Base-by-base conservation (phyloP, 2,113 vertebrate genomes). In the Podarcis raffonei region DNA sequence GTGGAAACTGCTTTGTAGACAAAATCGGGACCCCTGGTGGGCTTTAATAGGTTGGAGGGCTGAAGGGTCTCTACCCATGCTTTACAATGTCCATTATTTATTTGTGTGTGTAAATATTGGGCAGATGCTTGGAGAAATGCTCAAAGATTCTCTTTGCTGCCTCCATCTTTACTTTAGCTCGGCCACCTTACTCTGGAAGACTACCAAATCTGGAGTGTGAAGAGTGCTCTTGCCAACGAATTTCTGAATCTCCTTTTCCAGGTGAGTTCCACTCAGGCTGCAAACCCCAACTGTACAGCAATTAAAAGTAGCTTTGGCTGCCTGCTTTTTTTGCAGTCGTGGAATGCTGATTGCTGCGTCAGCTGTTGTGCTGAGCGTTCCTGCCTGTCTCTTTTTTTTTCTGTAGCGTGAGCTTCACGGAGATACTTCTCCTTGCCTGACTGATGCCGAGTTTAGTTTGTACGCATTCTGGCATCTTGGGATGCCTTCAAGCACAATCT, bases 151-250 rank as follows among this genome's bases (percentile, higher is more conserved):
- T 15, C 3, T 89, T 82, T 74, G 4, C 16, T 65, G 76, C 86
- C 18, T 78, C 48, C 3, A 81, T 23, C 3, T 62, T 68, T 7
- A 87, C 69, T 92, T 39, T 93, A 99, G 99, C 93, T 98, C 35
- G 98, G 98, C 85, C 98, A 99, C 89, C 97, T 99, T 93, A 99
- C 98, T 81, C 97, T 99, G 86, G 99, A 99, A 94, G 99, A 99
- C 94, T 99, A 99, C 95, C 99, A 99, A 97, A 99, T 99, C 90
- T 99, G 99, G 99, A 99, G 99, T 86, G 99, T 99, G 93, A 98
- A 99, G 96, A 99, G 98, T 91, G 97, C 98, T 65, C 97, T 99
- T 89, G 99, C 99, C 96, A 98, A 98, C 90, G 99, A 99, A 92
- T 99, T 99, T 96, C 96, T 99, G 94, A 99, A 99, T 94, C 97